Evolutionary conservation across 2,888 invertebrate genomes (phyloP).

Genomic region (Branchinecta sandiegonensis): DNA sequence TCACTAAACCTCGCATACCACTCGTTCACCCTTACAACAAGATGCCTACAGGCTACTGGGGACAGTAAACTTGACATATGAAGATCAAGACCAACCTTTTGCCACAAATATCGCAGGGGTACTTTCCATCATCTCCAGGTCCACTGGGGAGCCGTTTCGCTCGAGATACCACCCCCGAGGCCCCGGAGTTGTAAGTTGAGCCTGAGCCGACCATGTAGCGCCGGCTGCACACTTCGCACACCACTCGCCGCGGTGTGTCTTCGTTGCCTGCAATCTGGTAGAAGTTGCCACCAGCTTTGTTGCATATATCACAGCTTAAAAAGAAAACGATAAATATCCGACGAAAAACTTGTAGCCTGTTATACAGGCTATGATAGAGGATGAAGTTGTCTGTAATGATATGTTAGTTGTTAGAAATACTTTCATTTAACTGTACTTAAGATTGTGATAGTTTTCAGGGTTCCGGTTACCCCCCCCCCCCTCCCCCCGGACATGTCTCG

Average conservation of each 20-base stretch:
- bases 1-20: too few relatives aligned
- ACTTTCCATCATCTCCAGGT: neutral
- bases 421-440: too few relatives aligned
- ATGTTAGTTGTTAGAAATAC: too few relatives aligned
- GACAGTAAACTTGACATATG: too few relatives aligned
- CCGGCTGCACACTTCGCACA: neutral
- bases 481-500: too few relatives aligned
- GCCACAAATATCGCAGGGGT: neutral
- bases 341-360: too few relatives aligned
- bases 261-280: neutral
- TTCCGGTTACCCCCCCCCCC: too few relatives aligned
- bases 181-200: neutral
- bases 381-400: too few relatives aligned
- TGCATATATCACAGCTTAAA: conserved; percentile 11
- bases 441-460: too few relatives aligned
- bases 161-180: neutral
- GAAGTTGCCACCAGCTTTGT: conserved; percentile 14
- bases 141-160: neutral
- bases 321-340: neutral
- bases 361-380: too few relatives aligned
- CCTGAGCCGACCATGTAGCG: neutral
- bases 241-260: neutral
- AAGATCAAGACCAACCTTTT: neutral
- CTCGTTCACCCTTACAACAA: too few relatives aligned
- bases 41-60: too few relatives aligned